phyloP scores from a whole-genome alignment of 2,888 invertebrate genomes.

The Troglohyphantes excavatus region DNA sequence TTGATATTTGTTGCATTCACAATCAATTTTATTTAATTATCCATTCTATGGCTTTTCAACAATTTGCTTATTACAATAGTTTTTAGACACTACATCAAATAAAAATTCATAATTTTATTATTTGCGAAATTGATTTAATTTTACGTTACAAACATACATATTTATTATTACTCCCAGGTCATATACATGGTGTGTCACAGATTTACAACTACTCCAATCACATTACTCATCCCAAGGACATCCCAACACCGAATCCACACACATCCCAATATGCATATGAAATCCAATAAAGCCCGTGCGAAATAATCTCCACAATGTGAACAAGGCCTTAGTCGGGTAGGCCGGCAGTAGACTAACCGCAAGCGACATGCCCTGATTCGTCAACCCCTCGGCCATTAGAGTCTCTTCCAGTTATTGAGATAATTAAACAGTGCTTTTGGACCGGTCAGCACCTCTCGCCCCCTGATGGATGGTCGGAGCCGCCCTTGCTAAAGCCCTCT shows the following conservation, averaged over 20 bases:
- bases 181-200: too few species aligned
- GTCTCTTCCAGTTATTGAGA: constrained; percentile 68
- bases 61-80: too few species aligned
- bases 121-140: too few species aligned
- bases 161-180: too few species aligned
- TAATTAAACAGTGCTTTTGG: constrained; percentile 76
- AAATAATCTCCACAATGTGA: constrained; percentile 2
- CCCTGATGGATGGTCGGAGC: constrained; percentile 66
- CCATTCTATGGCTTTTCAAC: too few species aligned
- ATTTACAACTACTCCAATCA: too few species aligned
- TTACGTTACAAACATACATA: too few species aligned
- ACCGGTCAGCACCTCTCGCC: constrained; percentile 66
- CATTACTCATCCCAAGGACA: too few species aligned
- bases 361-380: constrained; percentile 56
- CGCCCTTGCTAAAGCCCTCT: constrained; percentile 61
- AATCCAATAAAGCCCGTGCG: neutral
- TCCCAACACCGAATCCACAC: neutral
- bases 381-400: constrained; percentile 58
- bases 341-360: constrained; percentile 47
- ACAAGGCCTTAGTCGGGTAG: constrained; percentile 17
- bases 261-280: neutral
- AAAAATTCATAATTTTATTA: too few species aligned
- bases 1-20: too few species aligned
- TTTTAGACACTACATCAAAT: too few species aligned
- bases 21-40: too few species aligned